phyloP scores from a whole-genome alignment of 1,140 invertebrate genomes.

The Plectrocnemia conspersa region DNA sequence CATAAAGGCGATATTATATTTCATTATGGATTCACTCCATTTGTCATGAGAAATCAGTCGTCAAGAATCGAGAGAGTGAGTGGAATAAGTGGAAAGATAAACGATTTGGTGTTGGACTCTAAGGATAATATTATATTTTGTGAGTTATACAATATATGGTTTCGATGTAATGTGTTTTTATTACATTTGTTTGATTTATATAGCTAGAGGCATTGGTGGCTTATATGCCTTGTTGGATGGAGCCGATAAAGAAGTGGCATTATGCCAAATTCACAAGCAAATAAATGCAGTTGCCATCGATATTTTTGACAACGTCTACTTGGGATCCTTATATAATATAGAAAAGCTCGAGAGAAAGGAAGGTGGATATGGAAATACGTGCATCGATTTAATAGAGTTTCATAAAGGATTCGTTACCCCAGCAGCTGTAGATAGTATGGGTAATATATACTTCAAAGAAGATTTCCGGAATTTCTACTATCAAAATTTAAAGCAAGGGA shows the following conservation, averaged over 20 bases:
- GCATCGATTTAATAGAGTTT: neutral
- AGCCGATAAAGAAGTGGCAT: neutral
- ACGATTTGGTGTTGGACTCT: constrained; percentile 5
- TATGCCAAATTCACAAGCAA: neutral
- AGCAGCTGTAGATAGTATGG: constrained; percentile 8
- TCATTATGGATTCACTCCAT: constrained; percentile 4
- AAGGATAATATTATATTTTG: constrained; percentile 12
- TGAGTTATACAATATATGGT: neutral
- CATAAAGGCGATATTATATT: constrained; percentile 1
- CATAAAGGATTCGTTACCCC: neutral
- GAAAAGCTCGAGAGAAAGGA: neutral
- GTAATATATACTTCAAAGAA: constrained; percentile 7
- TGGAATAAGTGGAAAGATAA: neutral
- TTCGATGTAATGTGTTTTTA: neutral
- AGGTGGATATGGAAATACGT: neutral
- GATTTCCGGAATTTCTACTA: constrained; percentile 1
- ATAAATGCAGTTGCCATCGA: neutral
- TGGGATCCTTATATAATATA: neutral
- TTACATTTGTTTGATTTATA: neutral
- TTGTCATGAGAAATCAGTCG: neutral
- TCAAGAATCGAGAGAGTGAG: neutral
- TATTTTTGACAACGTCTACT: constrained; percentile 10
- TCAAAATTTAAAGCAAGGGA: constrained; percentile 7
- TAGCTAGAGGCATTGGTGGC: neutral
- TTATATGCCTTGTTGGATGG: neutral